phyloP scores from a whole-genome alignment of 1,140 invertebrate species.

The Pachyrhynchus sulphureomaculatus region DNA sequence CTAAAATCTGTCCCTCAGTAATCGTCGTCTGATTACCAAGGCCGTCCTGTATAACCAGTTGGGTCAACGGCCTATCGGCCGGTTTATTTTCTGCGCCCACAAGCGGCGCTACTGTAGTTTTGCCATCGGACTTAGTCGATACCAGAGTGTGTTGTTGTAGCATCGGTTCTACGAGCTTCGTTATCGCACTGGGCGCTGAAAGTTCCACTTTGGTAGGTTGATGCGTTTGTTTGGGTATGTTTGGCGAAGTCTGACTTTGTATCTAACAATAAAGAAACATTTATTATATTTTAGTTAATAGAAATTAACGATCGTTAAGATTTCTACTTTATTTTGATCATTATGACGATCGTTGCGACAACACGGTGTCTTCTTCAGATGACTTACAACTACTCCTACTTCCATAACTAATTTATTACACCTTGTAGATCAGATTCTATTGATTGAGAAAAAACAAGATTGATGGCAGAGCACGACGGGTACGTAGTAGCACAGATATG shows the following conservation, averaged over 20 bases:
- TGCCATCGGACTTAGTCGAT: neutral
- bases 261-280: neutral
- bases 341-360: too few relatives aligned
- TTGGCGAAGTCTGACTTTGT: neutral
- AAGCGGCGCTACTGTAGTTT: conserved; percentile 42
- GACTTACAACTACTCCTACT: too few relatives aligned
- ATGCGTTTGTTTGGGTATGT: neutral
- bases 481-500: too few relatives aligned
- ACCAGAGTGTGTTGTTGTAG: neutral
- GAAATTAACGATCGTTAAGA: too few relatives aligned
- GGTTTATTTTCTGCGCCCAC: conserved; percentile 29
- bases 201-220: conserved; percentile 9
- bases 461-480: too few relatives aligned
- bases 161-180: neutral
- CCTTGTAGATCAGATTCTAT: too few relatives aligned
- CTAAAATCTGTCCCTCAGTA: conserved; percentile 62
- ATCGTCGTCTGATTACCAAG: conserved; percentile 51
- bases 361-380: too few relatives aligned
- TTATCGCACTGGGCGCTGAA: neutral
- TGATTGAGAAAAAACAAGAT: too few relatives aligned
- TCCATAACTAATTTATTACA: too few relatives aligned
- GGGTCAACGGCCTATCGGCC: conserved; percentile 46
- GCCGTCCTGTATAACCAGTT: conserved; percentile 49
- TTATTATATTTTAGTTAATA: too few relatives aligned
- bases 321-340: too few relatives aligned